Conservation (phyloP, 2,797 vertebrate species). For the Crenuchus spilurus region DNA sequence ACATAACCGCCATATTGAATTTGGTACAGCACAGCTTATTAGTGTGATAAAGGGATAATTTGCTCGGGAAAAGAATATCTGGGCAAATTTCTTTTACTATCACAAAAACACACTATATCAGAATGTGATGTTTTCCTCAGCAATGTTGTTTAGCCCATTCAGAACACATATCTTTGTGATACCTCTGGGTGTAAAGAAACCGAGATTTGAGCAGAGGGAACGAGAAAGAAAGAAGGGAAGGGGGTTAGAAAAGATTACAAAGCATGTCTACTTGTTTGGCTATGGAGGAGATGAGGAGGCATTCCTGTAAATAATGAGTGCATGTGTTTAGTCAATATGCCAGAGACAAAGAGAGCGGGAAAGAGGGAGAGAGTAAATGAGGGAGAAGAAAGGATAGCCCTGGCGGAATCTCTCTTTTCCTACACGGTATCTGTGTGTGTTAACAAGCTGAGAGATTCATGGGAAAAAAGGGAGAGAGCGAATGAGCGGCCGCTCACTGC, state of each 20-base stretch:
- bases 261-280: slow-evolving; percentile 36
- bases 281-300: slow-evolving; percentile 24
- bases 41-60: too few species aligned
- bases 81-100: too few species aligned
- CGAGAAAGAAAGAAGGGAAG: slow-evolving; percentile 17
- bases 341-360: slow-evolving; percentile 40
- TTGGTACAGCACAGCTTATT: too few species aligned
- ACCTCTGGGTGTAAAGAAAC: background rate
- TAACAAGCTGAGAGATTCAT: slow-evolving; percentile 62
- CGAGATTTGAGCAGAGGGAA: background rate
- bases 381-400: slow-evolving; percentile 40
- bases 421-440: slow-evolving; percentile 58
- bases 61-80: too few species aligned
- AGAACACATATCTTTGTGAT: too few species aligned
- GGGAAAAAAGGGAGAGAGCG: slow-evolving; percentile 29
- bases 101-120: too few species aligned
- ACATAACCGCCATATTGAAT: too few species aligned
- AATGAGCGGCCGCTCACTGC: slow-evolving; percentile 37
- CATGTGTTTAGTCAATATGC: slow-evolving; percentile 46
- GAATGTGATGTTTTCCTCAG: too few species aligned
- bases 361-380: slow-evolving; percentile 26
- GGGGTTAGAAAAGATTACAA: slow-evolving; percentile 6
- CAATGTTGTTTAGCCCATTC: too few species aligned
- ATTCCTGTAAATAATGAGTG: slow-evolving; percentile 48
- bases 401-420: slow-evolving; percentile 63